Conservation (phyloP, 2,797 vertebrate genomes). For the Synaphobranchus kaupii region DNA sequence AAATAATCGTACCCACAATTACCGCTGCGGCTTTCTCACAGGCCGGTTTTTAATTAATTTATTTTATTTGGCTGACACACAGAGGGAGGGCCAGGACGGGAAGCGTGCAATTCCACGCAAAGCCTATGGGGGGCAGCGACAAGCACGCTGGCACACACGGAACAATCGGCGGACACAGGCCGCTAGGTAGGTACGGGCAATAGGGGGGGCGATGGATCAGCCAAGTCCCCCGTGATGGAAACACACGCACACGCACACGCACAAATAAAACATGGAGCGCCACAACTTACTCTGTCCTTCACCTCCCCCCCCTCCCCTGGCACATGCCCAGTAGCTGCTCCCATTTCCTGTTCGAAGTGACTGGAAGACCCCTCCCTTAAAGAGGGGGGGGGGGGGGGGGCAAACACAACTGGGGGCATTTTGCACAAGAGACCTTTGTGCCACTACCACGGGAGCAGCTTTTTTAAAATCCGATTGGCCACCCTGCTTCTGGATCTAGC, state of each 20-base stretch:
- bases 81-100: slow-evolving; percentile 23
- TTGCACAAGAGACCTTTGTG: neutral
- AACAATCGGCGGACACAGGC: neutral
- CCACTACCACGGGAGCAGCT: neutral
- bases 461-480: neutral
- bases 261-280: neutral
- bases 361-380: neutral
- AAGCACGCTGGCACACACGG: slow-evolving; percentile 19
- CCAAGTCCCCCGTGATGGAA: too few species aligned
- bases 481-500: neutral
- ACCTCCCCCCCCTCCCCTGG: neutral
- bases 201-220: too few species aligned
- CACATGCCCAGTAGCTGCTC: neutral
- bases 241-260: neutral
- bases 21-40: slow-evolving; percentile 42
- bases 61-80: slow-evolving; percentile 25
- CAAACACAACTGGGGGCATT: too few species aligned
- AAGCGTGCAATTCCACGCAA: slow-evolving; percentile 17
- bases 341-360: neutral
- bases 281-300: neutral
- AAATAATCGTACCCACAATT: slow-evolving; percentile 56
- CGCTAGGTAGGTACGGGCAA: too few species aligned
- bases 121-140: neutral
- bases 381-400: too few species aligned
- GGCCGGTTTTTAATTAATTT: slow-evolving; percentile 6